These are phyloP conservation scores for Epicauta chinensis DNA, from an alignment of 1,140 invertebrate genomes.

Conservation along the genomic window DNA sequence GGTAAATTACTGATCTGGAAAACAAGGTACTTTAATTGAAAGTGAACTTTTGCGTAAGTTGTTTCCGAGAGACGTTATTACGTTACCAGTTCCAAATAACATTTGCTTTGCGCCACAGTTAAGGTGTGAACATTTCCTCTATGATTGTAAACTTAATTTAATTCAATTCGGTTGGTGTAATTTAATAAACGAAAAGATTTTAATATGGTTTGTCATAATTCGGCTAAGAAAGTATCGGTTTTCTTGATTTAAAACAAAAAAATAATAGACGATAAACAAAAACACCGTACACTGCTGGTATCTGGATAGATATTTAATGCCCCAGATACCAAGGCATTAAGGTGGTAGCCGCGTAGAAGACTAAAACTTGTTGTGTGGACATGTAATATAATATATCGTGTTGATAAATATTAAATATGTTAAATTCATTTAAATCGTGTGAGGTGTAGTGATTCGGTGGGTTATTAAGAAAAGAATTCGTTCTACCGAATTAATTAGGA, in stretches of 20 bases:
- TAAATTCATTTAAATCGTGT: slow-evolving; percentile 10
- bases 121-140: slow-evolving; percentile 19
- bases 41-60: slow-evolving; percentile 17
- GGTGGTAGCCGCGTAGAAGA: slow-evolving; percentile 7
- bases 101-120: slow-evolving; percentile 16
- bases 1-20: slow-evolving; percentile 7
- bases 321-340: slow-evolving; percentile 24
- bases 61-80: slow-evolving; percentile 15
- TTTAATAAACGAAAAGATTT: slow-evolving; percentile 16
- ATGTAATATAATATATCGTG: slow-evolving; percentile 10
- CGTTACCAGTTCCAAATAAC: slow-evolving; percentile 15
- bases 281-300: slow-evolving; percentile 13
- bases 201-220: slow-evolving; percentile 15
- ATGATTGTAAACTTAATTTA: slow-evolving; percentile 19
- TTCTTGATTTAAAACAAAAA: slow-evolving; percentile 12
- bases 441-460: slow-evolving; percentile 25
- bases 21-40: slow-evolving; percentile 15
- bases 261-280: no score
- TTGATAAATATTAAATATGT: slow-evolving; percentile 5
- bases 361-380: slow-evolving; percentile 10
- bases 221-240: slow-evolving; percentile 10
- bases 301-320: slow-evolving; percentile 20
- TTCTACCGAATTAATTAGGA: no score
- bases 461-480: slow-evolving; percentile 2
- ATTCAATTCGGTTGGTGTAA: slow-evolving; percentile 15